Conservation (phyloP, 2,113 vertebrate genomes). For the Albula glossodonta region DNA sequence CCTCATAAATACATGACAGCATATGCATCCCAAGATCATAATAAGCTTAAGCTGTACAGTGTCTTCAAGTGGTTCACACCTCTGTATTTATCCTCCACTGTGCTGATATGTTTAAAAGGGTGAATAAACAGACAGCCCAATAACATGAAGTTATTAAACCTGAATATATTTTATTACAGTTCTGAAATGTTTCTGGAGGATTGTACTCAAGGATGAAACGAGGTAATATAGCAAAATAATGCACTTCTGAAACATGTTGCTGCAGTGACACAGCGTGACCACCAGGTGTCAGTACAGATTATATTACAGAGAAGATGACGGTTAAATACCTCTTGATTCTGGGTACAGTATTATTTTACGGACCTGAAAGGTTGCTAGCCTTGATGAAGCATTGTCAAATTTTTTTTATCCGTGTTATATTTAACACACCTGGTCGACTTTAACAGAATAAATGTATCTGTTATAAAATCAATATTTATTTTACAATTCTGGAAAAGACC, state of each 20-base stretch:
- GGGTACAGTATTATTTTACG: no score
- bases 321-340: no score
- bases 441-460: no score
- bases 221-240: neutral
- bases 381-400: no score
- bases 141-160: neutral
- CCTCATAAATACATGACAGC: conserved; percentile 66
- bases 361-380: no score
- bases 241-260: neutral
- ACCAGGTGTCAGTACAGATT: neutral
- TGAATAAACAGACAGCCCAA: neutral
- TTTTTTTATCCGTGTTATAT: no score
- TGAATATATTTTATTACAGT: neutral
- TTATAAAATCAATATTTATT: no score
- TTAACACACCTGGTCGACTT: no score
- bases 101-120: neutral
- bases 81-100: neutral
- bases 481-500: no score
- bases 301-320: neutral
- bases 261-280: neutral
- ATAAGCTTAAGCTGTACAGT: conserved; percentile 43
- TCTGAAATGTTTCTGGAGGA: neutral
- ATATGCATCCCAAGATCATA: conserved; percentile 48
- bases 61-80: neutral
- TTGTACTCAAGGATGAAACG: neutral